Conservation (phyloP, 23 tunicate genomes). For the Diplosoma virens region DNA sequence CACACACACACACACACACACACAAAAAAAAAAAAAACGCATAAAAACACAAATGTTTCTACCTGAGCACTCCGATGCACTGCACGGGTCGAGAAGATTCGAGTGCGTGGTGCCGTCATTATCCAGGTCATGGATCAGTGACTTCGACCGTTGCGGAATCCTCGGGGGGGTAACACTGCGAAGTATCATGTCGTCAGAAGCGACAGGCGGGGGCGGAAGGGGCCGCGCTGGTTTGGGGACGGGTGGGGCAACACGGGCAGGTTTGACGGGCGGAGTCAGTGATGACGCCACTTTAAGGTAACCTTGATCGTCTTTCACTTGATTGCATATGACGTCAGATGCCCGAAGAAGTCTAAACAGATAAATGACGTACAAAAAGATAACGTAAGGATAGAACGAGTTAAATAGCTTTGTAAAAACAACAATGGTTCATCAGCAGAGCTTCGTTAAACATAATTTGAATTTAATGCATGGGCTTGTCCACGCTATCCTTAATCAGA, state of each 20-base stretch:
- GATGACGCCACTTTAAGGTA: slow-evolving; percentile 60
- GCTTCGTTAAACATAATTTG: too few relatives aligned
- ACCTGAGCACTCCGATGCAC: neutral
- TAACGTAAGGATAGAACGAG: neutral
- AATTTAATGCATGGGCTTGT: too few relatives aligned
- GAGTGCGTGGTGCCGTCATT: neutral
- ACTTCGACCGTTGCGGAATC: slow-evolving; percentile 15
- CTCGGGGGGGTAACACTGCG: neutral
- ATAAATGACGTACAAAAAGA: neutral
- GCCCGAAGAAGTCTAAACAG: slow-evolving; percentile 33
- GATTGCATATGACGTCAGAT: slow-evolving; percentile 44
- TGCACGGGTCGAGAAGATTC: neutral
- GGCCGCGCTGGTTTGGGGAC: slow-evolving; percentile 53
- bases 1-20: too few relatives aligned
- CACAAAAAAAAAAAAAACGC: too few relatives aligned
- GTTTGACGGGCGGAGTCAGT: slow-evolving; percentile 10
- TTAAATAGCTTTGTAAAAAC: too few relatives aligned
- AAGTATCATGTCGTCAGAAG: neutral
- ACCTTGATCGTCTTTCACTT: slow-evolving; percentile 52
- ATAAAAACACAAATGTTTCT: too few relatives aligned
- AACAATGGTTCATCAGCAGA: too few relatives aligned
- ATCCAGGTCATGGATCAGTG: neutral
- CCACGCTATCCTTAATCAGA: too few relatives aligned
- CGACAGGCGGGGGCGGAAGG: slow-evolving; percentile 56
- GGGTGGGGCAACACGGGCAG: slow-evolving; percentile 48